These are phyloP conservation scores for Balearica regulorum DNA, from an alignment of 2,797 vertebrate species.

Conservation along the genomic window DNA sequence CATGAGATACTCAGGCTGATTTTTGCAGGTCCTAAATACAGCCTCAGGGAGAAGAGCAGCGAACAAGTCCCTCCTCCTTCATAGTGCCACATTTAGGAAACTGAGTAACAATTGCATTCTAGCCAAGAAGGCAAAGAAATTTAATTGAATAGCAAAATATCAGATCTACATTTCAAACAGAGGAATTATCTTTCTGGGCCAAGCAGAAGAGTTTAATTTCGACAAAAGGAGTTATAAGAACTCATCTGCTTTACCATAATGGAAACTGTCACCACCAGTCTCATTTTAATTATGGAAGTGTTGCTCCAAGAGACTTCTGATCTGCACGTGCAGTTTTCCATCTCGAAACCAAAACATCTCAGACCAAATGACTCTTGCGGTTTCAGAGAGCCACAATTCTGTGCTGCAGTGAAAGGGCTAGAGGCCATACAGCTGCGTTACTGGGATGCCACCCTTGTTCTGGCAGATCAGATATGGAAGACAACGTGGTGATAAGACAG, in stretches of 20 bases:
- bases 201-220: constrained; percentile 6
- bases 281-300: neutral
- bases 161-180: neutral
- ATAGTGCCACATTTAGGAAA: neutral
- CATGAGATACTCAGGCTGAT: neutral
- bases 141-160: neutral
- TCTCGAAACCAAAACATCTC: neutral
- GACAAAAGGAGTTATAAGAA: neutral
- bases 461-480: neutral
- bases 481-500: neutral
- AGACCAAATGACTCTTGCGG: neutral
- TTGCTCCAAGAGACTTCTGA: neutral
- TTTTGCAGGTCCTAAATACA: neutral
- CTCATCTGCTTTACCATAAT: neutral
- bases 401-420: neutral
- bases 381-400: neutral
- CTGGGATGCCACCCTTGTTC: neutral
- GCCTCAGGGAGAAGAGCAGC: neutral
- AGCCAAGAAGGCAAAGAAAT: neutral
- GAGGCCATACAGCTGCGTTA: neutral
- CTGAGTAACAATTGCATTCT: neutral
- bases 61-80: neutral
- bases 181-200: neutral
- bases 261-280: neutral
- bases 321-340: neutral